These are phyloP conservation scores for Anolis carolinensis DNA, from an alignment of 2,113 vertebrate species.

Conservation along the genomic window DNA sequence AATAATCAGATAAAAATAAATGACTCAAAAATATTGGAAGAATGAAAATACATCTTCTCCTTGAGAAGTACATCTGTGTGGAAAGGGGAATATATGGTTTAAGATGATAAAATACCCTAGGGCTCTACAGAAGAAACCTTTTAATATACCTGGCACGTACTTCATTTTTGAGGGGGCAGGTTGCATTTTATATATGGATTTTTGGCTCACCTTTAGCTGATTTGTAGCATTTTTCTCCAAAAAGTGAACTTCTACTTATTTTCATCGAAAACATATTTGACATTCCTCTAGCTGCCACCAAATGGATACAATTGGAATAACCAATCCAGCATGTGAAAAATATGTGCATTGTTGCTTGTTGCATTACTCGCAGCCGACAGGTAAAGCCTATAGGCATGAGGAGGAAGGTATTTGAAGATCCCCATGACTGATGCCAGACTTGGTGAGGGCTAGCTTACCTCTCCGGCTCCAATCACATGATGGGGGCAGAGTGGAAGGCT, in stretches of 20 bases:
- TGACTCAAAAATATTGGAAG: not conserved
- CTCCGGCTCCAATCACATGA: no score
- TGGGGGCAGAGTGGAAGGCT: no score
- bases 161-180: no score
- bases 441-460: no score
- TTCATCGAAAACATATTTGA: conserved; percentile 23
- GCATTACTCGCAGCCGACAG: not conserved
- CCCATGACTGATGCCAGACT: no score
- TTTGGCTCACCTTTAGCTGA: not conserved
- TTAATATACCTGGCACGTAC: not conserved
- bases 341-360: conserved; percentile 39
- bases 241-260: not conserved
- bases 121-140: not conserved
- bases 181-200: not conserved
- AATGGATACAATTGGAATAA: conserved; percentile 6
- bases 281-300: conserved; percentile 4
- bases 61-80: not conserved
- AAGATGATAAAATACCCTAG: not conserved
- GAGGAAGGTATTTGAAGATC: no score
- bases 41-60: not conserved
- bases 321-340: conserved; percentile 47
- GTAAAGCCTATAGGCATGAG: no score
- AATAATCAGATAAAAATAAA: not conserved
- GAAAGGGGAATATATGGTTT: not conserved
- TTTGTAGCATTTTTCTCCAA: not conserved